phyloP scores from a whole-genome alignment of 2,888 invertebrate species.

The Mimumesa dahlbomi region DNA sequence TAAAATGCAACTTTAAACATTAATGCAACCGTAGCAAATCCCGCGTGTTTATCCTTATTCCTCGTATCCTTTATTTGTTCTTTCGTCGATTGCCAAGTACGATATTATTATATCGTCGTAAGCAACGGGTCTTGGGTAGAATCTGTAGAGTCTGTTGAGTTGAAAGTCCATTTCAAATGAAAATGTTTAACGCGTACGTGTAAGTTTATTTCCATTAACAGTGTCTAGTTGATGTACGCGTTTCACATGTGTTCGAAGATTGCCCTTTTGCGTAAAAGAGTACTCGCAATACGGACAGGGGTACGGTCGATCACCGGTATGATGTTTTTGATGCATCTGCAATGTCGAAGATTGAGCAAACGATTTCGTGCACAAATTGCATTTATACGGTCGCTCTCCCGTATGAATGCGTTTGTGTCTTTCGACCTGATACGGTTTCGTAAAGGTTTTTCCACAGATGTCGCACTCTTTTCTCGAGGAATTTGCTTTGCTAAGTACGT shows the following conservation, averaged over 20 bases:
- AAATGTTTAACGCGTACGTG: slow-evolving; percentile 61
- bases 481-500: slow-evolving; percentile 8
- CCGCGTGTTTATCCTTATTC: too few relatives aligned
- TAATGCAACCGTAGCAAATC: slow-evolving; percentile 24
- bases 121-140: too few relatives aligned
- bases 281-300: slow-evolving; percentile 83
- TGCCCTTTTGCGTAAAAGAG: slow-evolving; percentile 83
- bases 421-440: slow-evolving; percentile 82
- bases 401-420: slow-evolving; percentile 83
- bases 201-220: slow-evolving; percentile 62
- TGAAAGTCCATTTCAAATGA: too few relatives aligned
- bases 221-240: slow-evolving; percentile 77
- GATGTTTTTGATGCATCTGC: slow-evolving; percentile 83
- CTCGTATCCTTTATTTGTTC: too few relatives aligned
- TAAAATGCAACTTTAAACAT: slow-evolving; percentile 89
- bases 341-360: slow-evolving; percentile 84
- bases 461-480: slow-evolving; percentile 72
- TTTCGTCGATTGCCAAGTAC: too few relatives aligned
- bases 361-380: slow-evolving; percentile 82
- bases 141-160: too few relatives aligned
- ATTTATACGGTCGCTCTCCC: slow-evolving; percentile 83
- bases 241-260: slow-evolving; percentile 83
- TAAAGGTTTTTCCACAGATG: slow-evolving; percentile 81
- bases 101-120: too few relatives aligned
- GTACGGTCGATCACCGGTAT: slow-evolving; percentile 83